These are phyloP conservation scores for Parascotia fuliginaria DNA, from an alignment of 2,888 invertebrate genomes.

Conservation along the genomic window DNA sequence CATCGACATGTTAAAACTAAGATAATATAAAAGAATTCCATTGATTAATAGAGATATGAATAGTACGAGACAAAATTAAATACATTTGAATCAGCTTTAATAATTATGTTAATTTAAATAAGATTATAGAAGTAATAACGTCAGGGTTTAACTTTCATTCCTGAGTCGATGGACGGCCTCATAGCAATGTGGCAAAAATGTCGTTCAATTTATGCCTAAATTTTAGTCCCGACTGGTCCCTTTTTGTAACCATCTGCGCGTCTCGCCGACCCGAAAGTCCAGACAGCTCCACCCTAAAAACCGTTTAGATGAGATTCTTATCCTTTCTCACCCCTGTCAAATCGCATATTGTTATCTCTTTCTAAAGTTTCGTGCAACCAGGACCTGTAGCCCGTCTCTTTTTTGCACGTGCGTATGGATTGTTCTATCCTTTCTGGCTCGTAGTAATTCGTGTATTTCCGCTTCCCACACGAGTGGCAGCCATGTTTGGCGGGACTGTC, in stretches of 20 bases:
- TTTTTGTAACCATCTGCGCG: conserved; percentile 84
- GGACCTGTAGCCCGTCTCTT: conserved; percentile 78
- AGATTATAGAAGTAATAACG: conserved; percentile 35
- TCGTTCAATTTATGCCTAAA: conserved; percentile 84
- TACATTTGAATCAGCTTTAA: conserved; percentile 12
- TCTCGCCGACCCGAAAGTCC: conserved; percentile 74
- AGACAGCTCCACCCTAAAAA: conserved; percentile 86
- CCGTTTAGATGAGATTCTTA: conserved; percentile 76
- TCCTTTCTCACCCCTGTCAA: conserved; percentile 74
- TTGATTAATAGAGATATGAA: conserved; percentile 14
- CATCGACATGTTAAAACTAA: conserved; percentile 7
- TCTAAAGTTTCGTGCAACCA: conserved; percentile 73
- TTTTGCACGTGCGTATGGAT: conserved; percentile 70
- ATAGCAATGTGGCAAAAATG: conserved; percentile 80
- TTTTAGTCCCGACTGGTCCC: conserved; percentile 78
- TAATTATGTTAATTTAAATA: conserved; percentile 14
- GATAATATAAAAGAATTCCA: conserved; percentile 18
- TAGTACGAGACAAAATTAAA: conserved; percentile 6
- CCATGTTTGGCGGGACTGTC: conserved; percentile 85
- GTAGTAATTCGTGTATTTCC: conserved; percentile 83
- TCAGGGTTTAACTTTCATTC: conserved; percentile 48
- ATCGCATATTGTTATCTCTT: conserved; percentile 71
- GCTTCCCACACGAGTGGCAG: conserved; percentile 81
- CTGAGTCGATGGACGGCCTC: conserved; percentile 58
- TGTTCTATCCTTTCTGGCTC: conserved; percentile 79